Evolutionary conservation across 2,113 vertebrate genomes (phyloP), one percentile per base, ranked within the genome.

Genomic region (Phalacrocorax aristotelis): DNA sequence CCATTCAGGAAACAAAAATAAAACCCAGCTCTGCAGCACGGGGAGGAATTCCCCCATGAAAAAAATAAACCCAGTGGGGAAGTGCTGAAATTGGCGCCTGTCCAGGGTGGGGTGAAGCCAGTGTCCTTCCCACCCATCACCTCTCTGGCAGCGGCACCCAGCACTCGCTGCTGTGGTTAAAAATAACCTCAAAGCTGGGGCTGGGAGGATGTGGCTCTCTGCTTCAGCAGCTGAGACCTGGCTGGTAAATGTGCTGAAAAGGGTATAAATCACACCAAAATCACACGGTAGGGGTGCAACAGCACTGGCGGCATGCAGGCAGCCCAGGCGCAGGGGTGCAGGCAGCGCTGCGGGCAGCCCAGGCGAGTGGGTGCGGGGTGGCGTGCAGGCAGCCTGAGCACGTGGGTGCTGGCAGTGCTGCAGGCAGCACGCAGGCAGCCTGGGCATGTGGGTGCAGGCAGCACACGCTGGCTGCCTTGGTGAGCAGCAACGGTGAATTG

Each of bases 41-140:
- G 49, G 30, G 42, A 60, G 61, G 61, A 88, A 84, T 69, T 74
- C 14, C 44, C 32, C n/a, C 5, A 1, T 1, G 1, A 36, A 83
- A 32, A 51, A 62, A 62, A 6, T 0, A 22, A 40, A 29, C 4
- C 4, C 3, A 2, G 25, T 14, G 49, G 12, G 15, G 38, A 46
- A 25, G 25, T 62, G 57, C n/a, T 2, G 1, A 38, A 66, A 34
- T 11, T 0, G 8, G 36, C 0, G 0, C 27, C 15, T 30, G 27
- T 19, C 48, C 30, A 1, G 34, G 40, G 16, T 48, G 15, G 19
- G 27, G 8, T 19, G 55, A 38, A 29, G 57, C 38, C 1, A 1
- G 13, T 3, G 7, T 38, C 55, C 65, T 79, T 48, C 62, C 48
- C 61, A 25, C n/a, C 42, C 14, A 0, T 18, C 36, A 11, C 30